Evolutionary conservation across 2,797 vertebrate genomes (phyloP).

Genomic region (Microctenopoma lineatum): DNA sequence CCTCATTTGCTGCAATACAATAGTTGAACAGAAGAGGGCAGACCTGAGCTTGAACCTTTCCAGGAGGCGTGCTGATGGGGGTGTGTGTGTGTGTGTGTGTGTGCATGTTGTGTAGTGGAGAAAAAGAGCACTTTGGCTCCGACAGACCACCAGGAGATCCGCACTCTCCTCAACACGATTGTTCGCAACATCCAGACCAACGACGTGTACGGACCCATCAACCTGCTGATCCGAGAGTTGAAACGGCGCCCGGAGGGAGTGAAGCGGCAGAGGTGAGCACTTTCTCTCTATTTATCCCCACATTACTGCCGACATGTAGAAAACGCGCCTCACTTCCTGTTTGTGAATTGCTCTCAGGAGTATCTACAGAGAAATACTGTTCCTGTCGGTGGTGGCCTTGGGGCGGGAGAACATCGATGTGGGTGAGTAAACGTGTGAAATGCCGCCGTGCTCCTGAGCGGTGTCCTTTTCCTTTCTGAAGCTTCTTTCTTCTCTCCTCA

Average conservation of each 20-base stretch:
- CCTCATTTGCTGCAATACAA: neutral
- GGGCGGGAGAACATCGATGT: slow-evolving; percentile 96
- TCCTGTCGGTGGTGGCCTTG: slow-evolving; percentile 92
- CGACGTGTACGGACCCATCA: slow-evolving; percentile 91
- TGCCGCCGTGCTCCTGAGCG: neutral
- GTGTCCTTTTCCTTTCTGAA: neutral
- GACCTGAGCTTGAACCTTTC: neutral
- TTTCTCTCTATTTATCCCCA: no score
- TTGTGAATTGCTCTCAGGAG: slow-evolving; percentile 81
- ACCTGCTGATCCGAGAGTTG: slow-evolving; percentile 86
- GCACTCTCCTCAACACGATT: slow-evolving; percentile 89
- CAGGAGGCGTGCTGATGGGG: neutral
- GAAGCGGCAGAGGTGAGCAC: slow-evolving; percentile 90
- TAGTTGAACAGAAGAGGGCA: slow-evolving; percentile 14
- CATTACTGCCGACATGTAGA: neutral
- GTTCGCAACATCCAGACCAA: slow-evolving; percentile 94
- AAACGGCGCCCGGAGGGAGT: slow-evolving; percentile 78
- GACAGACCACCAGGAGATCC: slow-evolving; percentile 88
- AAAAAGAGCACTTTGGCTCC: slow-evolving; percentile 85
- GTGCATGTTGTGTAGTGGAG: slow-evolving; percentile 77
- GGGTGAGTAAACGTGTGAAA: slow-evolving; percentile 83
- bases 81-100: no score
- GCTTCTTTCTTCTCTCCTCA: neutral
- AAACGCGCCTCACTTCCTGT: neutral
- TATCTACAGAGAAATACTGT: slow-evolving; percentile 95